Base-by-base conservation (phyloP, 2,797 vertebrate genomes). In the Adelosebastes latens region DNA sequence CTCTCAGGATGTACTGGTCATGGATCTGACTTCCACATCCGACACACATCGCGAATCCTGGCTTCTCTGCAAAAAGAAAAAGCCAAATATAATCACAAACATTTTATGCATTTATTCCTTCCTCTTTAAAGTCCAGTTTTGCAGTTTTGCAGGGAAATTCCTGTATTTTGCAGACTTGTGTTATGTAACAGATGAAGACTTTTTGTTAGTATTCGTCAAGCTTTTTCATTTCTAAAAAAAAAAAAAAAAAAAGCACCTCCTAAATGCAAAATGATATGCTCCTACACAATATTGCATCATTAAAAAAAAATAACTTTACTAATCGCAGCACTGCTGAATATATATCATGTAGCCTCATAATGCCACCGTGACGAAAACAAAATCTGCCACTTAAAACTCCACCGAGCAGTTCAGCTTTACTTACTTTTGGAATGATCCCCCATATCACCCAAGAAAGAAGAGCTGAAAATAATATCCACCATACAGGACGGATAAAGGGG, bases 401-500 rank as follows among this genome's bases (percentile, higher is more conserved):
- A 52, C 4, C 58, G 65, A 65, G 20, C 53, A 34, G 73, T 53
- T 64, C 2, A 8, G 25, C 27, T 52, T 52, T 63, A 97, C 98
- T 99, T 96, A 99, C 98, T 99, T 97, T 98, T 97, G 95, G 97
- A 95, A 95, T 96, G 97, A 95, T 99, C 98, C 95, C 98, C 98
- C 98, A 99, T 99, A 96, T 97, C 97, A 97, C 96, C 97, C 97
- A 96, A 97, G 94, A 97, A 96, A 96, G 97, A 97, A 96, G 95
- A 96, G 89, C 95, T 97, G 88, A 97, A 96, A 91, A 97, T 94
- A 93, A 98, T 96, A 95, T 99, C 98, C 98, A 98, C 97, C 98
- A 99, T 99, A 96, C 97, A 97, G 97, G 94, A 96, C 61, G 86
- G 90, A 84, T 87, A 60, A 77, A 88, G 94, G 91, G 91, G 92